Evolutionary conservation across 2,113 vertebrate species (phyloP).

Genomic region (Chloebia gouldiae): DNA sequence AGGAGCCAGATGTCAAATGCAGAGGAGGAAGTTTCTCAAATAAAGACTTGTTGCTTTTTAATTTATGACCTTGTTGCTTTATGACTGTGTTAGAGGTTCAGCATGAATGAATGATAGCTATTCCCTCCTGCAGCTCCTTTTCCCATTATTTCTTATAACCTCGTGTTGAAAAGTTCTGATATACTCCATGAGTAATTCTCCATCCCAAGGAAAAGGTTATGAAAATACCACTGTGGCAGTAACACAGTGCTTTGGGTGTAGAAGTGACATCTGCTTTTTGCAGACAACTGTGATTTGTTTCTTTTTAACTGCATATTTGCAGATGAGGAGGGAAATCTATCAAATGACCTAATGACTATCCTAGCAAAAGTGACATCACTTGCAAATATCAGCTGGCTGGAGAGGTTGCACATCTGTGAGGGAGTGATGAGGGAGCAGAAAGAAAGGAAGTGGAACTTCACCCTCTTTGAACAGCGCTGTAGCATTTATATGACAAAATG

Average conservation of each 20-base stretch:
- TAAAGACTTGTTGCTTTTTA: not conserved
- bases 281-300: not conserved
- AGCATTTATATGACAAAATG: not conserved
- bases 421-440: not conserved
- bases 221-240: conserved; percentile 25
- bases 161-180: conserved; percentile 3
- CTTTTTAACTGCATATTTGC: not conserved
- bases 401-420: not conserved
- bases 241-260: not conserved
- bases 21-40: conserved; percentile 7
- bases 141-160: not conserved
- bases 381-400: not conserved
- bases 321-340: not conserved
- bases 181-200: not conserved
- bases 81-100: not conserved
- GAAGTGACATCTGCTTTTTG: not conserved
- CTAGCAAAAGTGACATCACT: not conserved
- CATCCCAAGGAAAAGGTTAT: conserved; percentile 38
- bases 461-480: not conserved
- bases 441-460: not conserved
- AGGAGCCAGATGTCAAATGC: conserved; percentile 3
- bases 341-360: not conserved
- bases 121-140: conserved; percentile 13
- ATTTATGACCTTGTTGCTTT: conserved; percentile 9
- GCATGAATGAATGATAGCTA: not conserved